Evolutionary conservation across 2,797 vertebrate species (phyloP).

Genomic region (Schizopygopsis pylzovi): DNA sequence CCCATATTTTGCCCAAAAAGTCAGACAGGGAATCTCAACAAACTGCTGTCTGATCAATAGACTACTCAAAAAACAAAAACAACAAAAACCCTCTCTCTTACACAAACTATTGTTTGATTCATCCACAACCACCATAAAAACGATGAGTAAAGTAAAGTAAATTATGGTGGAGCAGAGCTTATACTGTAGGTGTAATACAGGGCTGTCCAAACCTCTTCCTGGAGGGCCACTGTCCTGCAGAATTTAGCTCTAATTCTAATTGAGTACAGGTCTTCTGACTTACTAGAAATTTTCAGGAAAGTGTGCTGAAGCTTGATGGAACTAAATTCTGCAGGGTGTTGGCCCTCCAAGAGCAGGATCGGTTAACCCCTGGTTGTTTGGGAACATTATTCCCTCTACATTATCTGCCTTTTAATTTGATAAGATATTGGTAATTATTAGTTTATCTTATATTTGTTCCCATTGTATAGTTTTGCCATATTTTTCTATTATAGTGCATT

Average conservation of each 20-base stretch:
- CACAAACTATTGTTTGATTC: neutral
- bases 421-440: neutral
- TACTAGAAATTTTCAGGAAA: neutral
- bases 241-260: neutral
- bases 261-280: neutral
- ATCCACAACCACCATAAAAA: neutral
- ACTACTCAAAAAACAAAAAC: neutral
- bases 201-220: neutral
- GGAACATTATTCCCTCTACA: neutral
- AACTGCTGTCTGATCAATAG: conserved; percentile 43
- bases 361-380: neutral
- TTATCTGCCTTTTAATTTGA: neutral
- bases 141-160: neutral
- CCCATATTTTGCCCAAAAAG: conserved; percentile 28
- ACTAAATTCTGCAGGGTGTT: neutral
- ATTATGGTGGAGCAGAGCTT: neutral
- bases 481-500: neutral
- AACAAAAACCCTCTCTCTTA: neutral
- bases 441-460: neutral
- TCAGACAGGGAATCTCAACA: conserved; percentile 50
- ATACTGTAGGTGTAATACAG: neutral
- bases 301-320: neutral
- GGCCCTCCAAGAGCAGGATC: neutral
- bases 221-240: neutral
- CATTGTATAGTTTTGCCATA: neutral